A percentile compares a stretch with the other conserved stretches of the same genome.
Evolutionary conservation across 2,888 invertebrate species (phyloP).

Genomic region (Acrobasis repandana): DNA sequence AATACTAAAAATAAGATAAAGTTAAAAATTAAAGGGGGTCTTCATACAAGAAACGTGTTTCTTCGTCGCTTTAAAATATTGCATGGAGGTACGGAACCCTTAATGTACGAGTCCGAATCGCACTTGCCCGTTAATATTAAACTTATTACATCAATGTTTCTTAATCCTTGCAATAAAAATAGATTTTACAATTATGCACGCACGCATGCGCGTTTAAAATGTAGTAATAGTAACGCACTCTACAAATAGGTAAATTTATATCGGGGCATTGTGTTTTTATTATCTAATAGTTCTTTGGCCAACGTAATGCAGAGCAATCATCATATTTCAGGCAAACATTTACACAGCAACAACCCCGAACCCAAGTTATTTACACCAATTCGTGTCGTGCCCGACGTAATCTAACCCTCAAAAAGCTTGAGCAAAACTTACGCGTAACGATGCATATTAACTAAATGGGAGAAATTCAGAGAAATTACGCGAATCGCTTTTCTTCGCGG

Average conservation of each 20-base stretch:
- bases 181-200: too few species aligned
- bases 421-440: slow-evolving; percentile 14
- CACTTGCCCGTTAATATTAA: too few species aligned
- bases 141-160: too few species aligned
- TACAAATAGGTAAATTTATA: not conserved
- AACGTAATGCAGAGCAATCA: not conserved
- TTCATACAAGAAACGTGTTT: too few species aligned
- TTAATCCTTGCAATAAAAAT: too few species aligned
- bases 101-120: too few species aligned
- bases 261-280: not conserved
- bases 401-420: slow-evolving; percentile 11
- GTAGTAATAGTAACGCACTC: too few species aligned
- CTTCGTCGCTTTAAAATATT: too few species aligned
- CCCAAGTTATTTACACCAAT: slow-evolving; percentile 7
- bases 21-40: too few species aligned
- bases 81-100: too few species aligned
- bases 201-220: too few species aligned
- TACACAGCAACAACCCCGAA: not conserved
- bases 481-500: slow-evolving; percentile 60
- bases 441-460: slow-evolving; percentile 13
- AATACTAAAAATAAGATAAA: too few species aligned
- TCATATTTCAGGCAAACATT: slow-evolving; percentile 1
- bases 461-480: slow-evolving; percentile 49
- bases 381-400: slow-evolving; percentile 14
- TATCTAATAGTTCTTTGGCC: not conserved